Evolutionary conservation across 1,140 invertebrate species (phyloP), one percentile per base, ranked within the genome.

Genomic region (Pachyrhynchus sulphureomaculatus): DNA sequence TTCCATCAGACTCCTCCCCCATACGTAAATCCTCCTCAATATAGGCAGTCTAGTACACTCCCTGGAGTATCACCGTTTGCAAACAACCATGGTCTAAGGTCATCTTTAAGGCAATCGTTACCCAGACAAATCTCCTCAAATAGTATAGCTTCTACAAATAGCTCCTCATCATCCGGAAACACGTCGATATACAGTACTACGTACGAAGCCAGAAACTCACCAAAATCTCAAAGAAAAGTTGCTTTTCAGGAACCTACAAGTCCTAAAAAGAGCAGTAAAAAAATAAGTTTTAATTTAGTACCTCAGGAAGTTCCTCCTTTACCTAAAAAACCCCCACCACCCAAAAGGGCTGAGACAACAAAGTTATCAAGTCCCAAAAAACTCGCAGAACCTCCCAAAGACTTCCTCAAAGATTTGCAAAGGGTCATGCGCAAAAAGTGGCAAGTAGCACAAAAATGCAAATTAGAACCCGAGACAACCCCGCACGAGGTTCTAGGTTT

Each of bases 341-440:
- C 89, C 0, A 84, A 86, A 65, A 82, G 89, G 29, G 86, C 88
- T 5, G 87, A 89, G 58, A 85, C 83, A 64, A 89, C 88, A 0
- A 80, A 84, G 45, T 73, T 86, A 8, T 82, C 83, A 0, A 88
- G 86, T n/a, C 89, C 90, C 0, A 89, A 88, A 65, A 89, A 89
- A 61, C 78, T 90, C 13, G 81, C 83, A 0, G 88, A 91, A 68
- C 91, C 91, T 1, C 90, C 91, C 0, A 84, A 84, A 3, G 89
- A 91, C 39, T 95, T 96, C 68, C 78, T 95, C 6, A 88, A 88
- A 71, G 92, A 95, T 76, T 78, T 95, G 5, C 92, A 95, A 67
- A 80, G 92, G 41, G 92, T 95, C 0, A 95, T 95, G 90, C 84
- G 90, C 44, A 94, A 95, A 66, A 96, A 96, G 70, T 95, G 93